A percentile compares a stretch with the other conserved stretches of the same genome.
Conservation (phyloP, 2,888 invertebrate genomes). For the Harmothoe impar region DNA sequence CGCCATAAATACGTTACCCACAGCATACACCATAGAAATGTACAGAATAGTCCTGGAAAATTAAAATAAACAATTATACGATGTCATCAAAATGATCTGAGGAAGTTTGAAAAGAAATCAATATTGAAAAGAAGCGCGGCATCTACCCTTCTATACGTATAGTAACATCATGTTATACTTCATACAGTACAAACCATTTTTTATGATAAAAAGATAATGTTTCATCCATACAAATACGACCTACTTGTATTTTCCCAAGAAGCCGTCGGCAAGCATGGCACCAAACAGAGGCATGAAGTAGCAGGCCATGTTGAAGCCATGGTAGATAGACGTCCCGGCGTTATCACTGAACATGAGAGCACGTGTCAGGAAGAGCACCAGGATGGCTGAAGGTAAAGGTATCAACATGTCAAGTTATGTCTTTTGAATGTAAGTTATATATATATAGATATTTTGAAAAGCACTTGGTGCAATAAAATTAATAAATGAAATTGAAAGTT, state of each 20-base stretch:
- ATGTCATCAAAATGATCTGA: too few relatives aligned
- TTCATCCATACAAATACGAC: too few relatives aligned
- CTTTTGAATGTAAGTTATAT: too few relatives aligned
- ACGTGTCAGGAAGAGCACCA: constrained; percentile 81
- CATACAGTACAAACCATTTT: too few relatives aligned
- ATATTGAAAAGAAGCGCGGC: background rate
- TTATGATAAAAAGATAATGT: too few relatives aligned
- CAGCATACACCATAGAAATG: constrained; percentile 92
- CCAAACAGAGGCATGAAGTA: constrained; percentile 95
- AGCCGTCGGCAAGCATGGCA: constrained; percentile 96
- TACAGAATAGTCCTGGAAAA: constrained; percentile 91
- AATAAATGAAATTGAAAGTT: too few relatives aligned
- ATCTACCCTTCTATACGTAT: background rate
- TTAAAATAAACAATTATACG: background rate
- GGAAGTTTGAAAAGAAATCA: too few relatives aligned
- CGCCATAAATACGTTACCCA: constrained; percentile 91
- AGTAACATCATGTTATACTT: too few relatives aligned
- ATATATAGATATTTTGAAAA: too few relatives aligned
- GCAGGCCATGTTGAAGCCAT: constrained; percentile 93
- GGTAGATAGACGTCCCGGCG: constrained; percentile 93
- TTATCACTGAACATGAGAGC: constrained; percentile 90
- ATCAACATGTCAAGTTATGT: too few relatives aligned
- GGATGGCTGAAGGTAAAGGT: constrained; percentile 3
- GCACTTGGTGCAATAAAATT: too few relatives aligned
- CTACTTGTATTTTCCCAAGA: constrained; percentile 93